Conservation (phyloP, 2,113 vertebrate genomes). For the Toxotes chatareus region DNA sequence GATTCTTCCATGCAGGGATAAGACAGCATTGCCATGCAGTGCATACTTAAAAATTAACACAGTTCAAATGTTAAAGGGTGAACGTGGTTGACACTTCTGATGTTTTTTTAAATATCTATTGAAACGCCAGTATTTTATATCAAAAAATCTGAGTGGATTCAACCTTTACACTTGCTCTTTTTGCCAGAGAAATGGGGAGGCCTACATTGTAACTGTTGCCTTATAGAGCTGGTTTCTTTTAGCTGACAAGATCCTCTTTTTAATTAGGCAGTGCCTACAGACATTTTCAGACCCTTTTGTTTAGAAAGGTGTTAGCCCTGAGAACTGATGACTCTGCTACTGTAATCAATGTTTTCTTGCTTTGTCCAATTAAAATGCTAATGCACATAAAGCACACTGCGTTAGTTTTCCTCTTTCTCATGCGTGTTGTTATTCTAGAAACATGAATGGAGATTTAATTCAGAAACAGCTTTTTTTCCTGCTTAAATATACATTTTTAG, state of each 20-base stretch:
- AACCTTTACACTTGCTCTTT: slow-evolving; percentile 76
- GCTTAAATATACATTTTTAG: not conserved
- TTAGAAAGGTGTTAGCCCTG: slow-evolving; percentile 79
- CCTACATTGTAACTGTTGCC: slow-evolving; percentile 81
- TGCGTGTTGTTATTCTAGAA: not conserved
- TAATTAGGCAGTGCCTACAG: slow-evolving; percentile 84
- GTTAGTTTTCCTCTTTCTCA: slow-evolving; percentile 22
- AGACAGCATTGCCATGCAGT: slow-evolving; percentile 80
- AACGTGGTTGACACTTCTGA: slow-evolving; percentile 74
- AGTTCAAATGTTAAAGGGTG: slow-evolving; percentile 71
- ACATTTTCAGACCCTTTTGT: slow-evolving; percentile 79
- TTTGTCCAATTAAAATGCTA: slow-evolving; percentile 86
- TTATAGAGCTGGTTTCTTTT: slow-evolving; percentile 84
- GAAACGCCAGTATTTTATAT: slow-evolving; percentile 81
- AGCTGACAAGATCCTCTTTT: slow-evolving; percentile 77
- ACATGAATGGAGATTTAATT: not conserved
- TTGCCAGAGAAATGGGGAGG: slow-evolving; percentile 74
- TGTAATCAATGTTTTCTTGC: slow-evolving; percentile 84
- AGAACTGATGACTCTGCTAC: slow-evolving; percentile 83
- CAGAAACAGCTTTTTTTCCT: not conserved
- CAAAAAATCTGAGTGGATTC: slow-evolving; percentile 71
- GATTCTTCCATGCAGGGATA: slow-evolving; percentile 77
- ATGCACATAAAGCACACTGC: slow-evolving; percentile 73
- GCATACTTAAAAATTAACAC: slow-evolving; percentile 75
- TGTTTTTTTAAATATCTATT: slow-evolving; percentile 75